Base-by-base conservation (phyloP, 2,888 invertebrate species). In the Drosophila picticornis region DNA sequence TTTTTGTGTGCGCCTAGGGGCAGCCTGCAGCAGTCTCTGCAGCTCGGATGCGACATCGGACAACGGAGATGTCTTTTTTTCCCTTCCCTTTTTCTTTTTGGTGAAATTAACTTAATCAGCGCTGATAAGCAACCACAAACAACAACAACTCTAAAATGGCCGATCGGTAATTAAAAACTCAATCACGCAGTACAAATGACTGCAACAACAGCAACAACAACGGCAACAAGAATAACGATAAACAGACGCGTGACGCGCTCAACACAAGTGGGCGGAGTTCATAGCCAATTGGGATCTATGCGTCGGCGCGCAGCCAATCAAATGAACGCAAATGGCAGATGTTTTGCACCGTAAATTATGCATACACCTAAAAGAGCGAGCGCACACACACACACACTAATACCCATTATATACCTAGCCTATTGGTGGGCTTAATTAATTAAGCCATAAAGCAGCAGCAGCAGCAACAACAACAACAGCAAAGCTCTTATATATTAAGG, bases 81-180 rank as follows among this genome's bases (percentile, higher is more conserved):
- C 4, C 2, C 25, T 25, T 16, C n/a, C n/a, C n/a, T 43, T 11
- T n/a, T 43, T n/a, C 13, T 25, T 73, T 75, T 72, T 66, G 63
- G 55, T 62, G 84, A 87, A 87, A 82, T 84, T 87, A 90, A 90
- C 73, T 86, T 83, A 86, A 86, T 88, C 89, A 88, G 72, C 48
- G 67, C 90, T 90, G 85, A 86, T 86, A 88, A 86, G 86, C 88
- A 63, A 48, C 36, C 36, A 32, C 48, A 57, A 36, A 19, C 11
- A 53, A 13, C 11, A 53, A 13, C 31, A 11, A 19, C 9, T 32
- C n/a, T 62, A 61, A 67, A 75, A 67, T 72, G 81, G 77, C 62
- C 34, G 63, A 40, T 51, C 34, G 69, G 34, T 43, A 87, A 84
- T 80, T 80, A 80, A 80, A 90, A 85, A 85, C 73, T 72, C 88